phyloP scores from a whole-genome alignment of 2,797 vertebrate genomes.

The Etheostoma perlongum region DNA sequence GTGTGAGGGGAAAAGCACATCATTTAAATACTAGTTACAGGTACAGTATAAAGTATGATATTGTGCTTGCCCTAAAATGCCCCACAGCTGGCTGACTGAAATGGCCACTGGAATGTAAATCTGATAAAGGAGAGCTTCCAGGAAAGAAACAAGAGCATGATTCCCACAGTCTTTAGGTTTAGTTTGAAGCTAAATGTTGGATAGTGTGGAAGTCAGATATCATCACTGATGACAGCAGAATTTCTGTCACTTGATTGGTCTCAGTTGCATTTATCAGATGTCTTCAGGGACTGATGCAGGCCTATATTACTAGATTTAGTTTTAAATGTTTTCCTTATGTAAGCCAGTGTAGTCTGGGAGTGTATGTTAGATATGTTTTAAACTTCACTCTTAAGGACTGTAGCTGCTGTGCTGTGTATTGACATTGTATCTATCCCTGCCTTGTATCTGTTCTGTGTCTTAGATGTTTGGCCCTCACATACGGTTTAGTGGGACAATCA shows the following conservation, averaged over 20 bases:
- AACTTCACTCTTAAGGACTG: constrained; percentile 32
- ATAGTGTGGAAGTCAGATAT: constrained; percentile 12
- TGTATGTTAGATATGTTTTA: constrained; percentile 20
- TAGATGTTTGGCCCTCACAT: constrained; percentile 52
- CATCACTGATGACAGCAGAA: background rate
- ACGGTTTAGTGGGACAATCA: constrained; percentile 70
- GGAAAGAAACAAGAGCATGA: constrained; percentile 41
- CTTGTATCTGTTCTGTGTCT: constrained; percentile 45
- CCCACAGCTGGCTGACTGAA: constrained; percentile 24
- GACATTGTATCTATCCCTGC: background rate
- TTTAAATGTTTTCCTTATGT: constrained; percentile 44
- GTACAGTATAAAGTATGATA: background rate
- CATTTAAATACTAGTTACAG: background rate
- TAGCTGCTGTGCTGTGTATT: constrained; percentile 18
- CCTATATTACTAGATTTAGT: constrained; percentile 56
- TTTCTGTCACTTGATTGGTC: background rate
- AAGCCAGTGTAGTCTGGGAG: constrained; percentile 24
- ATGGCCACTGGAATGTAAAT: constrained; percentile 49
- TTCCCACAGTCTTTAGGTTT: background rate
- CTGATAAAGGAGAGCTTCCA: constrained; percentile 56
- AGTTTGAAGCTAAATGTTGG: constrained; percentile 8
- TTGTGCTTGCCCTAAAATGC: constrained; percentile 14
- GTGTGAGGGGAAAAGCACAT: background rate
- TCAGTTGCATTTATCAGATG: constrained; percentile 12
- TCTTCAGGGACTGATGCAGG: constrained; percentile 43